Base-by-base conservation (phyloP, 1,140 invertebrate genomes). In the Lasioglossum albipes region DNA sequence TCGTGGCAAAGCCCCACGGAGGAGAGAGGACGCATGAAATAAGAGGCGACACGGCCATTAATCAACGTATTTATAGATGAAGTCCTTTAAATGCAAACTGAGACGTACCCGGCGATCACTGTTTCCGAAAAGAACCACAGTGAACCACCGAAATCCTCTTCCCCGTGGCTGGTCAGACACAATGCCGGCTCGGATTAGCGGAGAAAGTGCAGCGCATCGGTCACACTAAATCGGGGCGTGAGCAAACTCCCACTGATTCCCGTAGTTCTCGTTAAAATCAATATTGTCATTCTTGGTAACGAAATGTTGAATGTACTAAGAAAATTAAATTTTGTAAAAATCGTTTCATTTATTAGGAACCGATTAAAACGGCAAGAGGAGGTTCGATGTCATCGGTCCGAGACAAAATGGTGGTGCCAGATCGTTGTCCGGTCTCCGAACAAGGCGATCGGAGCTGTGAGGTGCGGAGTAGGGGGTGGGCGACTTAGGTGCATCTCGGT, bases 401-500 rank as follows among this genome's bases (percentile, higher is more conserved):
- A 68, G 68, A 80, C 36, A 75, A 68, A 80, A 65, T 74, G 73
- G 77, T 41, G 70, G 41, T 45, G 64, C 54, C 67, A 62, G 72
- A 75, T 75, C 62, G 72, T 72, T 68, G 64, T 80, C 72, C 72
- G 72, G 61, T 68, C 78, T 62, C 36, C 54, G 71, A 80, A 80
- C 71, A 75, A 67, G 78, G 45, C 78, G 78, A 75, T 80, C 78
- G 72, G 59, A 41, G 52, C 20, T 20, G 41, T 36, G 70, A 12
- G 45, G 45, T 12, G 45, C 45, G 70, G 57, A 12, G 70, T 13
- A n/a, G 61, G 52, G 79, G 61, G 66, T 42, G 75, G 45, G 79
- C 54, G 80, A 80, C 75, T 86, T 86, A 65, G 76, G 84, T 85
- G 87, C 83, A 83, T 88, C 88, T 90, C 78, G 87, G 86, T 87